These are phyloP conservation scores for Artibeus lituratus DNA, from an alignment of 2,797 vertebrate species.

Conservation along the genomic window DNA sequence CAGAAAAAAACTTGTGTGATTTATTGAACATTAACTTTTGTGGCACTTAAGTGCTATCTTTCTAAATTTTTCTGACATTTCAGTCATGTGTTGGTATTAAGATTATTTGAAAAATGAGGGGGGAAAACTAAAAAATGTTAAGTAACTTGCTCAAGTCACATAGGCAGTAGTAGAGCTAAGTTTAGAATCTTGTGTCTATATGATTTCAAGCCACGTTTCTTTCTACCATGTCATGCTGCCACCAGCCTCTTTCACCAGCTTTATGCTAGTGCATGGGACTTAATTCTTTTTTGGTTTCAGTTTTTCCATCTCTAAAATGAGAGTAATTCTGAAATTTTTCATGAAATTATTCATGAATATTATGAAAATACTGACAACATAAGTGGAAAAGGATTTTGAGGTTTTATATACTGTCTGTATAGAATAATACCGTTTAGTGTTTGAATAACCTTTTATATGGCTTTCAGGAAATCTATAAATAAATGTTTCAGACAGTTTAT, in stretches of 20 bases:
- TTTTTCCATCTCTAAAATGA: slow-evolving; percentile 15
- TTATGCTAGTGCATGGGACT: neutral
- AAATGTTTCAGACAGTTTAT: slow-evolving; percentile 12
- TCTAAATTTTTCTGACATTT: slow-evolving; percentile 17
- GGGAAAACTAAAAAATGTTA: neutral
- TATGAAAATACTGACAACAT: slow-evolving; percentile 16
- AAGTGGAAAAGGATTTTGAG: slow-evolving; percentile 19
- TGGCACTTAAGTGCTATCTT: slow-evolving; percentile 13
- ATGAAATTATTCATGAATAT: neutral
- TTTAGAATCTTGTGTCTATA: slow-evolving; percentile 5
- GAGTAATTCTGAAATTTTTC: neutral
- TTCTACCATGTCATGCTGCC: neutral
- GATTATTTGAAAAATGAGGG: slow-evolving; percentile 17
- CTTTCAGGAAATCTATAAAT: neutral
- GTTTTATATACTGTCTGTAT: neutral
- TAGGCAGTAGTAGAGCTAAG: neutral
- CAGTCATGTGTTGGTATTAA: neutral
- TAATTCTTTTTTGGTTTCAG: neutral
- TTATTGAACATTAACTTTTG: neutral
- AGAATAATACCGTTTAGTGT: neutral
- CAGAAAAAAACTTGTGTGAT: neutral
- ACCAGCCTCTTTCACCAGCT: neutral
- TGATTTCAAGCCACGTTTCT: neutral
- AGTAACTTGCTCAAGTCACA: neutral
- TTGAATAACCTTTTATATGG: neutral